A percentile compares a stretch with the other conserved stretches of the same genome.
Conservation (phyloP, 2,113 vertebrate species). For the Cisticola juncidis region DNA sequence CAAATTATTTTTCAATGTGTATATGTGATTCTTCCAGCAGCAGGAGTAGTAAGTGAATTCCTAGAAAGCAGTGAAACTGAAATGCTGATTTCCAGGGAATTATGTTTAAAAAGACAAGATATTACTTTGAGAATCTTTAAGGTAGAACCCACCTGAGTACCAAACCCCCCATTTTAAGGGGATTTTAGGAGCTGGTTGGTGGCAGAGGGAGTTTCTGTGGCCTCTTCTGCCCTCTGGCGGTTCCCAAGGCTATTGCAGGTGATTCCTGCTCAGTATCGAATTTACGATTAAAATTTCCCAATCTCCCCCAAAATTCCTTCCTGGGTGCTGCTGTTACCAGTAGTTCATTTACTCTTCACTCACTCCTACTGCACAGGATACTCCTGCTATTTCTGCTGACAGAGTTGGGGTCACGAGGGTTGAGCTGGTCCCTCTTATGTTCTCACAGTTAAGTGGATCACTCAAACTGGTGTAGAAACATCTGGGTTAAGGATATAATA, state of each 20-base stretch:
- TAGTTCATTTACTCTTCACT: background rate
- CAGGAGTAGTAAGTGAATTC: background rate
- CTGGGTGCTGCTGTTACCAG: background rate
- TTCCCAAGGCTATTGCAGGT: accelerated
- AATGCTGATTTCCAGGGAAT: background rate
- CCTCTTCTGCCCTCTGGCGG: conserved; percentile 55
- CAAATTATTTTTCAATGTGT: background rate
- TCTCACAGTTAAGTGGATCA: background rate
- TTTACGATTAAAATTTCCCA: accelerated
- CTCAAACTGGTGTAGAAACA: background rate
- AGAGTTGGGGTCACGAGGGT: background rate
- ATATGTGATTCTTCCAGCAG: background rate
- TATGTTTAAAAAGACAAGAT: background rate
- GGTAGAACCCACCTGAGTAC: background rate
- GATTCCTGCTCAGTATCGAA: accelerated
- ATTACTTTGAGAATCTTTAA: background rate
- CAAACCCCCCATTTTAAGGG: accelerated
- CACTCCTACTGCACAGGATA: accelerated
- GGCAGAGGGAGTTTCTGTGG: background rate
- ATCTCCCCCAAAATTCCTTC: accelerated
- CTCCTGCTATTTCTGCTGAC: background rate
- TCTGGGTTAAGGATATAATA: background rate
- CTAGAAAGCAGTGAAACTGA: background rate
- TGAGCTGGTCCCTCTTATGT: background rate
- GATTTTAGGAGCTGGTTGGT: accelerated